These are phyloP conservation scores for Eudyptes chrysolophus DNA, from an alignment of 2,113 vertebrate species.

Conservation along the genomic window DNA sequence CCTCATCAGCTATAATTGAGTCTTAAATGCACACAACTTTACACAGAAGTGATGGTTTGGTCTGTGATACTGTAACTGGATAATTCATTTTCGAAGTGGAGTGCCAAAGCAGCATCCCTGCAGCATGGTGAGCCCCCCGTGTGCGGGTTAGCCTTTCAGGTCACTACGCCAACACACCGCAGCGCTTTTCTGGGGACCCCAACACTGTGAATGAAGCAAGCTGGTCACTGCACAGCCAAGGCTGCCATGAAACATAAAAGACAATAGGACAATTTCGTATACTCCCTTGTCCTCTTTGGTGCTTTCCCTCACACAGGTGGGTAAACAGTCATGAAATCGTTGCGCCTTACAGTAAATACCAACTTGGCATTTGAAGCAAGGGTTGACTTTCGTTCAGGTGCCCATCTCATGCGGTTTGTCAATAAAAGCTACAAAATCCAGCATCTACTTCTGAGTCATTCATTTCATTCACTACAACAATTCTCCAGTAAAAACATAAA, in stretches of 20 bases:
- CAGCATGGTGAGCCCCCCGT: rapidly evolving
- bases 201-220: rapidly evolving
- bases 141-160: neutral
- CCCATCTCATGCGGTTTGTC: neutral
- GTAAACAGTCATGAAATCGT: neutral
- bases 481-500: neutral
- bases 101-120: neutral
- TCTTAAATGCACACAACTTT: neutral
- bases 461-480: neutral
- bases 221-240: neutral
- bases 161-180: neutral
- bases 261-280: neutral
- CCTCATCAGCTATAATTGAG: neutral
- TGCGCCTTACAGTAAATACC: neutral
- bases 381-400: neutral
- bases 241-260: neutral
- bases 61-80: rapidly evolving
- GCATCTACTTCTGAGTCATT: neutral
- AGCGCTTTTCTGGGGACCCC: neutral
- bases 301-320: neutral
- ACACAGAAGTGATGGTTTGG: neutral
- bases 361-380: neutral
- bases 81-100: neutral
- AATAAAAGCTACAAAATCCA: neutral
- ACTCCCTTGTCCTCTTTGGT: neutral